Conservation (phyloP, 2,888 invertebrate species). For the Antheraea yamamai region DNA sequence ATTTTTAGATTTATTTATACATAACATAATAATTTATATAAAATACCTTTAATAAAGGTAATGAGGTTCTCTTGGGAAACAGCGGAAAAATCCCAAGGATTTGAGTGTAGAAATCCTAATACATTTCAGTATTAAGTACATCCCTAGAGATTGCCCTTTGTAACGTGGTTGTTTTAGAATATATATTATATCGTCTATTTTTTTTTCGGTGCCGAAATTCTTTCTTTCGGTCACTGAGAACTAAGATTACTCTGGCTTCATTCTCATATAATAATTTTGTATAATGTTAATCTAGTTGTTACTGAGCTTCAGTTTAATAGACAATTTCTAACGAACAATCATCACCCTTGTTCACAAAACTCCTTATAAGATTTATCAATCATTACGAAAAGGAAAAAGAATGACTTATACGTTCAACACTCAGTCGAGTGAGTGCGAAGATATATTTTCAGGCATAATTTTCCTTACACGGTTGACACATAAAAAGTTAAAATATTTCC, state of each 20-base stretch:
- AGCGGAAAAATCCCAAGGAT: background rate
- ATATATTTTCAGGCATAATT: too few species aligned
- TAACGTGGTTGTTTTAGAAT: background rate
- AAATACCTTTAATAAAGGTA: background rate
- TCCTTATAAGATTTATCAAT: too few species aligned
- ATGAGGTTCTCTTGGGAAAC: conserved; percentile 5
- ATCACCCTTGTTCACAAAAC: too few species aligned
- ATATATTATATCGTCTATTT: background rate
- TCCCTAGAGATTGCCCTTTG: conserved; percentile 1
- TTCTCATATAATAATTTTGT: background rate
- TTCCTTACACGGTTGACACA: too few species aligned
- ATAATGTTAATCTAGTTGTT: background rate
- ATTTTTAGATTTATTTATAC: too few species aligned
- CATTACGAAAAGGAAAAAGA: too few species aligned
- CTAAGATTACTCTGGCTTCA: background rate
- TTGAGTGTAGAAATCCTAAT: conserved; percentile 1
- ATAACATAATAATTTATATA: background rate
- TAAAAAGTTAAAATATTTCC: too few species aligned
- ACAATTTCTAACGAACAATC: too few species aligned
- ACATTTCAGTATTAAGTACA: background rate
- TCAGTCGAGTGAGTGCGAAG: too few species aligned
- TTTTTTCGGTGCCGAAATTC: background rate
- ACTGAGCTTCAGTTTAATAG: background rate
- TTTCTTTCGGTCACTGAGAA: background rate
- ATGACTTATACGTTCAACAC: too few species aligned